Evolutionary conservation across 2,113 vertebrate species (phyloP), one percentile per base, ranked within the genome.

Genomic region (Pterophyllum scalare): DNA sequence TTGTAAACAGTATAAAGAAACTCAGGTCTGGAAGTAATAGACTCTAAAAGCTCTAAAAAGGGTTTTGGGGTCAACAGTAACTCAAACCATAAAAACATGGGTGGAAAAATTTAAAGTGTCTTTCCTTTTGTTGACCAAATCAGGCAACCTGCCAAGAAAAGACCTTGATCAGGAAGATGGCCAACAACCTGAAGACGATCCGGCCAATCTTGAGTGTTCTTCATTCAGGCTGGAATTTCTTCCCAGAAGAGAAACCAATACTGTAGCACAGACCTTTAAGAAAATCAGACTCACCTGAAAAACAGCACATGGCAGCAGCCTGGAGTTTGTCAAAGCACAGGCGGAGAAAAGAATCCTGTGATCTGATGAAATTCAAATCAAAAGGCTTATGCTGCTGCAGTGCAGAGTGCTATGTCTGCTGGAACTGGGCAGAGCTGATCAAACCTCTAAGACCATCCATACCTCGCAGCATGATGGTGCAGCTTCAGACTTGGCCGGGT

Each of bases 401-500:
- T 58, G 26, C 10, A 52, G 38, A 78, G 46, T 28, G 76, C 49
- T 20, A 2, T 26, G 38, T 79, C 60, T 72, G 57, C 35, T 61
- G 58, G 79, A 81, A 65, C 72, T 28, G 40, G 24, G 67, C 72
- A 84, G 57, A 82, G 72, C 56, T 85, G 35, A 85, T 88, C 76
- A 58, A 24, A 46, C 46, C 49, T 64, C 33, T 11, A 70, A 77
- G 72, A 56, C 49, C 83, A 31, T 80, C 70, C 46, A 33, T 28
- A 82, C 79, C 81, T 86, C 22, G 13, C 75, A 81, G 80, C 72
- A 7, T 10, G 26, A 57, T 31, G 28, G 14, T 83, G 77, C 49
- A 22, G 81, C 83, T 60, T 67, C 65, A 84, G 74, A 76, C 83
- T 77, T 82, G 83, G 85, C 77, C 78, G 26, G 58, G 14, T 54